phyloP scores from a whole-genome alignment of 2,888 invertebrate genomes.

The Athrips mouffetella region DNA sequence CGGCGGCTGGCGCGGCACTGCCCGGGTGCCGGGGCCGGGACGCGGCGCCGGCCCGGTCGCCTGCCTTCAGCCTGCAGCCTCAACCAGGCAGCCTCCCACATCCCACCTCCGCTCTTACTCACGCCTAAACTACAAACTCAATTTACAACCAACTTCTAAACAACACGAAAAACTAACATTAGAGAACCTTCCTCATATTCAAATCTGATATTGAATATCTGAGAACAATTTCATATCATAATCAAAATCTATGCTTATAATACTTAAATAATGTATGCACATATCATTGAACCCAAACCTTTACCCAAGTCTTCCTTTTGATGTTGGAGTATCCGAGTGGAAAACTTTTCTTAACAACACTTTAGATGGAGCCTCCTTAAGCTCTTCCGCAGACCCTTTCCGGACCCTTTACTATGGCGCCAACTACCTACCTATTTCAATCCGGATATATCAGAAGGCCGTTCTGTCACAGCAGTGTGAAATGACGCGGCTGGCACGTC shows the following conservation, averaged over 20 bases:
- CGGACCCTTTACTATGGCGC: background rate
- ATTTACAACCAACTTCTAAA: slow-evolving; percentile 1
- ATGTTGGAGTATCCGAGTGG: slow-evolving; percentile 1
- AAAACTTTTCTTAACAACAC: slow-evolving; percentile 1
- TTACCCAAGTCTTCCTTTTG: background rate
- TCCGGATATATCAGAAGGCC: background rate
- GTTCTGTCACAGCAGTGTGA: too few relatives aligned
- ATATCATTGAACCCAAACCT: too few relatives aligned
- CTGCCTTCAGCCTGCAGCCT: slow-evolving; percentile 21
- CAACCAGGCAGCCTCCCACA: background rate
- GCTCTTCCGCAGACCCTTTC: background rate
- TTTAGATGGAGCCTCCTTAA: background rate
- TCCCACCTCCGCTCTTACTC: slow-evolving; percentile 18
- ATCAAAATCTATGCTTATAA: background rate
- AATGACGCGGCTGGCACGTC: too few relatives aligned
- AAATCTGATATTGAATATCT: background rate
- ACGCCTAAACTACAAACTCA: slow-evolving; percentile 13
- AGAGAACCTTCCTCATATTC: slow-evolving; percentile 1
- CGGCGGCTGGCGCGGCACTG: slow-evolving; percentile 51
- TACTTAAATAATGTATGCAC: background rate
- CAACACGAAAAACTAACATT: slow-evolving; percentile 3
- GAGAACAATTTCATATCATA: background rate
- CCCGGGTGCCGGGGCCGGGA: slow-evolving; percentile 39
- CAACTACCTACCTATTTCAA: background rate
- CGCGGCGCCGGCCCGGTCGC: slow-evolving; percentile 28